Evolutionary conservation across 2,113 vertebrate species (phyloP), one percentile per base, ranked within the genome.

Genomic region (Mesitornis unicolor): DNA sequence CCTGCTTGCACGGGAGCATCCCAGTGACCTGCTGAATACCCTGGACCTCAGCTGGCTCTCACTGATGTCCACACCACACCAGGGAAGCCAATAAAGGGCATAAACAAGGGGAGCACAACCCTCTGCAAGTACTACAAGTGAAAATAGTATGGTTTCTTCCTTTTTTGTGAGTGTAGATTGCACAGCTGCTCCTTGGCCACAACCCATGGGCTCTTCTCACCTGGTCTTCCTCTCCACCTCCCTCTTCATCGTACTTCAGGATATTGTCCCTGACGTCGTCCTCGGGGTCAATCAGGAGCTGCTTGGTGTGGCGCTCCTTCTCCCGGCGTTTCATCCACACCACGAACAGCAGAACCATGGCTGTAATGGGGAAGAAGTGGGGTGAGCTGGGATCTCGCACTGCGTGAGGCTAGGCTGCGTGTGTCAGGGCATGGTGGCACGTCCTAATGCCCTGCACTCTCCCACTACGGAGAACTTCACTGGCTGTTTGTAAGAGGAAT

Each of bases 241-340:
- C 99, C 64, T 99, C 99, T 77, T 99, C 99, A 0, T 99, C 99
- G 0, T 99, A 99, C 97, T 99, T 99, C 65, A 99, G 98, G 92
- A 99, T 99, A 93, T 99, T 99, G 97, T 99, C 99, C 12, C 99
- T 98, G 83, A 99, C 99, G 1, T 99, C 99, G 1, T 99, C 99
- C 95, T 99, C 99, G 0, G 99, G 99, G 97, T 99, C 99, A 7
- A 99, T 99, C 31, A 99, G 98, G 54, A 99, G 98, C 98, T 99
- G 99, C 95, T 99, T 99, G 2, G 98, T 99, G 92, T 99, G 99
- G 4, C 99, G 97, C 89, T 99, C 99, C 95, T 99, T 99, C 96
- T 99, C 99, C 67, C 99, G 97, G 36, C 99, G 98, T 81, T 99
- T 99, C 98, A 99, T 99, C 99, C 99, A 99, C 94, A 98, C 95